Percentiles rank a stretch among this genome's conserved stretches.
These are phyloP conservation scores for Pinna nobilis DNA, from an alignment of 1,140 invertebrate genomes.

Conservation along the genomic window DNA sequence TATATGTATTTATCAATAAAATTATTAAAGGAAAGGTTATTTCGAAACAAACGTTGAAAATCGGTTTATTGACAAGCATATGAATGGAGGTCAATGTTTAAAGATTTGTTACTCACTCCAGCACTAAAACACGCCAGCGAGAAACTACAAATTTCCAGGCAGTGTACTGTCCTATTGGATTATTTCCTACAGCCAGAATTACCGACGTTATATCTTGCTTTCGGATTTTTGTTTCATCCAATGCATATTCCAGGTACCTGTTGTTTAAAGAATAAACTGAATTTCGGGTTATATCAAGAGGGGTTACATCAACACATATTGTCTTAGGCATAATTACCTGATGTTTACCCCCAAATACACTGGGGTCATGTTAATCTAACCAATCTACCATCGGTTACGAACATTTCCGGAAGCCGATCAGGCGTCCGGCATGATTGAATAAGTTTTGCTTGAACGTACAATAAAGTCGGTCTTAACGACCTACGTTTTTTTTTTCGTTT, in stretches of 20 bases:
- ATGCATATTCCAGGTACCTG: constrained; percentile 80
- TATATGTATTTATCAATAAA: no score
- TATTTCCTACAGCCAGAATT: constrained; percentile 81
- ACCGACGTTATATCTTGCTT: constrained; percentile 83
- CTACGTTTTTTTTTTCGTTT: no score
- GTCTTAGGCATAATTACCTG: no score
- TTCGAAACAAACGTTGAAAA: background rate
- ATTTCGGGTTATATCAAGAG: no score
- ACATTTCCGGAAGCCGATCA: no score
- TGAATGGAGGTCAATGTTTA: background rate
- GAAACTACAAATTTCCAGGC: constrained; percentile 87
- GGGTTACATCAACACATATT: no score
- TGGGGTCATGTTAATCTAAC: no score
- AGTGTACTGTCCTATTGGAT: constrained; percentile 82
- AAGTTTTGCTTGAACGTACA: no score
- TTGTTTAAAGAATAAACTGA: constrained; percentile 11
- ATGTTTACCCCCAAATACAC: no score
- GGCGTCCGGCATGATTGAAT: no score
- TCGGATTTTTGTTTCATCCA: constrained; percentile 81
- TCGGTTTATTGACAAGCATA: background rate
- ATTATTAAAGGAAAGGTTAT: background rate
- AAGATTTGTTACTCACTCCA: constrained; percentile 36
- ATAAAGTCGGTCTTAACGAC: no score
- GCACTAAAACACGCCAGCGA: constrained; percentile 80
- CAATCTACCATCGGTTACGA: no score